Evolutionary conservation across 1,140 invertebrate genomes (phyloP).

Genomic region (Hylaeus anthracinus): DNA sequence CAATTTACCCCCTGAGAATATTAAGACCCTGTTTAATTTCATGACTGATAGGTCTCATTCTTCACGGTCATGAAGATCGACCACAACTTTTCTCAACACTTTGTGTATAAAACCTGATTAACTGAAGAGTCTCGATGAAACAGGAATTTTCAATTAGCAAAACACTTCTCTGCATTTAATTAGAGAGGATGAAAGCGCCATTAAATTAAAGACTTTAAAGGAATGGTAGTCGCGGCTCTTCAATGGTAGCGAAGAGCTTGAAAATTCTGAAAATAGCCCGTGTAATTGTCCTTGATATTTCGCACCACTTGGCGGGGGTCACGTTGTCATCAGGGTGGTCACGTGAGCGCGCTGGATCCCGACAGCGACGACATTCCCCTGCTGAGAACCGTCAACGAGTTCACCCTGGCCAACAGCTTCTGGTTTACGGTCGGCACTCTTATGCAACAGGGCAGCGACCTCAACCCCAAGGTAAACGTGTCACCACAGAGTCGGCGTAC

Average conservation of each 20-base stretch:
- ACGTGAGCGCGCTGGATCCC: conserved; percentile 76
- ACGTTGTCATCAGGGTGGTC: conserved; percentile 74
- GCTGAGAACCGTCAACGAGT: conserved; percentile 86
- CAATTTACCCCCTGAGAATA: no score
- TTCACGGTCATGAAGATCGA: no score
- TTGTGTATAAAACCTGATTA: background rate
- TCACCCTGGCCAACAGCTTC: conserved; percentile 91
- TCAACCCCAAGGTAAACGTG: conserved; percentile 89
- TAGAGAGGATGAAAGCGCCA: no score
- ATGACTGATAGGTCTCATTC: no score
- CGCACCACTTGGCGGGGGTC: conserved; percentile 78
- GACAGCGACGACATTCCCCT: conserved; percentile 79
- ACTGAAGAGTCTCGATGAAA: background rate
- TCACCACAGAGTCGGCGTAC: conserved; percentile 55
- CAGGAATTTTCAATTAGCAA: background rate
- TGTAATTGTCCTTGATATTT: conserved; percentile 77
- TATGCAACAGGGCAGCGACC: conserved; percentile 96
- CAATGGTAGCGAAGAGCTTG: background rate
- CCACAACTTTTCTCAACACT: no score
- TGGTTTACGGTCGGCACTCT: conserved; percentile 96
- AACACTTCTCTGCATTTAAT: no score
- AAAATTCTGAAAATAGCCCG: conserved; percentile 23
- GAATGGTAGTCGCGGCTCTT: conserved; percentile 1
- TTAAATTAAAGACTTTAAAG: no score
- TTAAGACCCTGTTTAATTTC: no score